Evolutionary conservation across 2,113 vertebrate species (phyloP).

Genomic region (Heliornis fulica): DNA sequence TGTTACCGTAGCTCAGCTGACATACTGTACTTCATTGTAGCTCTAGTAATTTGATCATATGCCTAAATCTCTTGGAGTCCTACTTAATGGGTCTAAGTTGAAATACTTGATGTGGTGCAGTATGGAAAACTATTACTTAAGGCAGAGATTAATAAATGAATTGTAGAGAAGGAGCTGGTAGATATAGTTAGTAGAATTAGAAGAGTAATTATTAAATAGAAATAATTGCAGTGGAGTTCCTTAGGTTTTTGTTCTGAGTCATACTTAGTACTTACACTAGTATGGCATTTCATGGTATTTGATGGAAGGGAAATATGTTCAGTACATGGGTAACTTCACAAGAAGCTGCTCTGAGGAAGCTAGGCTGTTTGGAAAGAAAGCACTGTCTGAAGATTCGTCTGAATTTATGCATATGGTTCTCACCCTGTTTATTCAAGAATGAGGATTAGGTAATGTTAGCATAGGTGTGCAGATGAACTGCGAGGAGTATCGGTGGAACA

Average conservation of each 20-base stretch:
- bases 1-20: not conserved
- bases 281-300: not conserved
- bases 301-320: not conserved
- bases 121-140: not conserved
- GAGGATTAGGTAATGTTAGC: not conserved
- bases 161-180: not conserved
- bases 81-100: not conserved
- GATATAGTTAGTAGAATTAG: not conserved
- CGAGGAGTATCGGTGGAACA: not conserved
- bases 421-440: not conserved
- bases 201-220: not conserved
- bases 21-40: not conserved
- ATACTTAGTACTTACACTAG: not conserved
- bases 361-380: not conserved
- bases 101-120: not conserved
- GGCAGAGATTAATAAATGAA: not conserved
- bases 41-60: not conserved
- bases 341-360: not conserved
- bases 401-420: not conserved
- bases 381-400: not conserved
- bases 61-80: not conserved
- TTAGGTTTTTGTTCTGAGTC: not conserved
- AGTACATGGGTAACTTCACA: not conserved
- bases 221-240: not conserved
- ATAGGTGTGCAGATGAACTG: not conserved